Evolutionary conservation across 2,888 invertebrate genomes (phyloP).

Genomic region (Polyommatus icarus): DNA sequence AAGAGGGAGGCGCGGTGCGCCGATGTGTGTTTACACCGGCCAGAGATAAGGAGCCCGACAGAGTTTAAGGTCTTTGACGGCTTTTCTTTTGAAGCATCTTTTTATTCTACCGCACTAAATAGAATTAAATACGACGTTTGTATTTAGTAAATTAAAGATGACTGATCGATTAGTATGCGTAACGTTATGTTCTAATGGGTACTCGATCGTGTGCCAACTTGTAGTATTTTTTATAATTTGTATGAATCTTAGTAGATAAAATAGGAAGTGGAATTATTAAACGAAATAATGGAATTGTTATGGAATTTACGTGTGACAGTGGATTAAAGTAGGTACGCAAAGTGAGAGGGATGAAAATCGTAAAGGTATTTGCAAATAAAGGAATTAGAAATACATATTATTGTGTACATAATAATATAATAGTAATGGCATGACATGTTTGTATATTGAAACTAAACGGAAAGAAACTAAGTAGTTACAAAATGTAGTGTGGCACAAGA

Average conservation of each 20-base stretch:
- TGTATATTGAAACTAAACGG: not conserved
- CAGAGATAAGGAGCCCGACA: conserved; percentile 66
- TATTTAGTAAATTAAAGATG: conserved; percentile 24
- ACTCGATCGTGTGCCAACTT: not conserved
- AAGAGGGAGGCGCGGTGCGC: conserved; percentile 65
- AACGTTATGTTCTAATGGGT: conserved; percentile 15
- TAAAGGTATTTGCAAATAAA: not conserved
- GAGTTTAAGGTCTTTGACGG: conserved; percentile 31
- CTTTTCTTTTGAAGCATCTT: not conserved
- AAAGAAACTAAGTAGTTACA: conserved; percentile 1
- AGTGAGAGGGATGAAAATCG: not conserved
- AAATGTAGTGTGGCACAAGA: conserved; percentile 8
- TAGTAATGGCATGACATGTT: not conserved
- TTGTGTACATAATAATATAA: not conserved
- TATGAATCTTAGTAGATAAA: conserved; percentile 10
- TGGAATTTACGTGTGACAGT: conserved; percentile 12
- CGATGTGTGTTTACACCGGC: conserved; percentile 67
- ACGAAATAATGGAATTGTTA: conserved; percentile 28
- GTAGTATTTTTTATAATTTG: conserved; percentile 16
- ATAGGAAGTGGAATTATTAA: conserved; percentile 13
- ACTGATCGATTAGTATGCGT: conserved; percentile 25
- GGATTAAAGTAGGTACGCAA: conserved; percentile 6
- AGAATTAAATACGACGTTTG: conserved; percentile 6
- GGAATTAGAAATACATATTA: not conserved
- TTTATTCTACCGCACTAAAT: conserved; percentile 16